phyloP scores from a whole-genome alignment of 2,113 vertebrate genomes.

The Rhipidura dahli region DNA sequence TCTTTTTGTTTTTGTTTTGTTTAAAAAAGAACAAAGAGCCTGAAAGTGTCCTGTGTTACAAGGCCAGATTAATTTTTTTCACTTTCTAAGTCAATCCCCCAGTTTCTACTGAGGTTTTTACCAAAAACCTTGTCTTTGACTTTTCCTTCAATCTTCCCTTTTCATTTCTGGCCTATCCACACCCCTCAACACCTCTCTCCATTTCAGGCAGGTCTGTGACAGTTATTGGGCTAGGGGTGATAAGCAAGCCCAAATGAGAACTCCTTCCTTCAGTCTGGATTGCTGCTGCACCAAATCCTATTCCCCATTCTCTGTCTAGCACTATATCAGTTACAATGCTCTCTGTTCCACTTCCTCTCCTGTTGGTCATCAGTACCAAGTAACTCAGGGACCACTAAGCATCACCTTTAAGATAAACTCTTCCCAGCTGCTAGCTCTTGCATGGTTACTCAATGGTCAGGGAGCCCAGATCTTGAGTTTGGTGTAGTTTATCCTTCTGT shows the following conservation, averaged over 20 bases:
- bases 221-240: background rate
- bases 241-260: background rate
- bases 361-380: too few relatives aligned
- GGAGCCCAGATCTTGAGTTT: background rate
- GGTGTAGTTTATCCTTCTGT: background rate
- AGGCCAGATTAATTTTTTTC: background rate
- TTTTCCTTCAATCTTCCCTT: background rate
- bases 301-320: background rate
- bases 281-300: too few relatives aligned
- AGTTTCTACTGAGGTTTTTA: background rate
- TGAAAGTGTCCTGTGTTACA: background rate
- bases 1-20: background rate
- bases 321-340: background rate
- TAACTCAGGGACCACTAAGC: background rate
- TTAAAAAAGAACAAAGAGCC: background rate
- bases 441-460: background rate
- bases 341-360: background rate
- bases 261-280: background rate
- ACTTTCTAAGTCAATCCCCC: background rate
- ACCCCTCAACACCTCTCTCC: background rate
- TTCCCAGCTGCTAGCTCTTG: background rate
- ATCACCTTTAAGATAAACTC: background rate
- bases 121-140: background rate
- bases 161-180: background rate
- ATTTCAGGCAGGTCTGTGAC: background rate